These are phyloP conservation scores for Suncus etruscus DNA, from an alignment of 2,113 vertebrate species.

Conservation along the genomic window DNA sequence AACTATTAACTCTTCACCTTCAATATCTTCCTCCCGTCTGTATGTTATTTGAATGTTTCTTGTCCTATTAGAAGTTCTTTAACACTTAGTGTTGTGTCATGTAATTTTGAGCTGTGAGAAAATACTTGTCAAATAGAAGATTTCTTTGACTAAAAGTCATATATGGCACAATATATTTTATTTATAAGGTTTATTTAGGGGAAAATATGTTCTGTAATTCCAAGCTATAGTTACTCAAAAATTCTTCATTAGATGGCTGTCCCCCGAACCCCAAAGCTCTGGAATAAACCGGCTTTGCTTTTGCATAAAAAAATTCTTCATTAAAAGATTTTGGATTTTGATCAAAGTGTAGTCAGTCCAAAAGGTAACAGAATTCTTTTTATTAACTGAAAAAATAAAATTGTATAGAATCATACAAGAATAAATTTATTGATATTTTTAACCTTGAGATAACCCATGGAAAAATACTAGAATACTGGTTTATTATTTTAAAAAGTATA, in stretches of 20 bases:
- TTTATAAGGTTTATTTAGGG: neutral
- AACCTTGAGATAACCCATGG: neutral
- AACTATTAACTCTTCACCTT: too few relatives aligned
- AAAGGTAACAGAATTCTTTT: neutral
- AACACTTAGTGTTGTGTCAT: too few relatives aligned
- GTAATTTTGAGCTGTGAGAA: too few relatives aligned
- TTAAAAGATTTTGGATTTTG: neutral
- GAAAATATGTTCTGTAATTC: neutral
- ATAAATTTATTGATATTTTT: neutral
- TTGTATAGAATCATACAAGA: too few relatives aligned
- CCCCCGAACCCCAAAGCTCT: too few relatives aligned
- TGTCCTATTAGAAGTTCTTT: too few relatives aligned
- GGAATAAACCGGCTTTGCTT: too few relatives aligned
- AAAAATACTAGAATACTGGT: neutral
- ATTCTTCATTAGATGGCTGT: neutral
- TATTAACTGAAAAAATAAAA: neutral
- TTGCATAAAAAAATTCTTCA: neutral
- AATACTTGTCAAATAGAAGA: too few relatives aligned
- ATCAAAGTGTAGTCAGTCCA: neutral
- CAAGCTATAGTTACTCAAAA: neutral
- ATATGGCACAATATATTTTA: neutral
- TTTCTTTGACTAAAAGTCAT: neutral
- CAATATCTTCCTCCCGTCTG: too few relatives aligned
- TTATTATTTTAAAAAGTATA: neutral
- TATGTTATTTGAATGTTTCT: too few relatives aligned